phyloP scores from a whole-genome alignment of 2,797 vertebrate species.

The Chanos chanos region DNA sequence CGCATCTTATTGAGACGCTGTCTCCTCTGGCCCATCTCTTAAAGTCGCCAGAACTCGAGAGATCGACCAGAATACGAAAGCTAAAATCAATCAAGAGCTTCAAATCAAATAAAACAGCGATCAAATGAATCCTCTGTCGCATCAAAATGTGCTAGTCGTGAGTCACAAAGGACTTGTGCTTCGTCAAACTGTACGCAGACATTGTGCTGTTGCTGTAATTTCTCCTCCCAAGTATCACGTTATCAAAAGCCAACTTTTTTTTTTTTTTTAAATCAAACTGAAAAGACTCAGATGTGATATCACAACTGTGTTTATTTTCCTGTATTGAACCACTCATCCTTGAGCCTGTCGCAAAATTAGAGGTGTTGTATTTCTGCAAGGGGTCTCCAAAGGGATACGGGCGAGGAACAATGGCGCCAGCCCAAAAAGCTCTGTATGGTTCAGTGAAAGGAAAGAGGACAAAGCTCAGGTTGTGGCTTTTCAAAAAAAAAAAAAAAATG shows the following conservation, averaged over 20 bases:
- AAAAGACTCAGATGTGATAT: no score
- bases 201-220: no score
- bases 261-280: no score
- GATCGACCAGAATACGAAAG: constrained; percentile 22
- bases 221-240: no score
- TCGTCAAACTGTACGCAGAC: constrained; percentile 6
- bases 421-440: not conserved
- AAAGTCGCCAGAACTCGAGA: constrained; percentile 3
- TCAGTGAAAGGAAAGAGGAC: constrained; percentile 34
- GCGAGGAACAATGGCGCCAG: no score
- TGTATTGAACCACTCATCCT: not conserved
- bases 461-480: constrained; percentile 46
- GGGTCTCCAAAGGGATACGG: no score
- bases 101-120: no score
- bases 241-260: no score
- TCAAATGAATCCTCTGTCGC: no score
- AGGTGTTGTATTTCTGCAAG: constrained; percentile 9
- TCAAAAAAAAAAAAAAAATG: constrained; percentile 59
- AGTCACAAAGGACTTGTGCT: not conserved
- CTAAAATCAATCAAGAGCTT: no score
- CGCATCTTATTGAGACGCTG: constrained; percentile 24
- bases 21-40: constrained; percentile 35
- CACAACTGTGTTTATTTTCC: constrained; percentile 2
- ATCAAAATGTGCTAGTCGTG: no score
- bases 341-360: constrained; percentile 5